These are phyloP conservation scores for Microctenopoma steveboyesi DNA, from an alignment of 2,797 vertebrate genomes.

Conservation along the genomic window DNA sequence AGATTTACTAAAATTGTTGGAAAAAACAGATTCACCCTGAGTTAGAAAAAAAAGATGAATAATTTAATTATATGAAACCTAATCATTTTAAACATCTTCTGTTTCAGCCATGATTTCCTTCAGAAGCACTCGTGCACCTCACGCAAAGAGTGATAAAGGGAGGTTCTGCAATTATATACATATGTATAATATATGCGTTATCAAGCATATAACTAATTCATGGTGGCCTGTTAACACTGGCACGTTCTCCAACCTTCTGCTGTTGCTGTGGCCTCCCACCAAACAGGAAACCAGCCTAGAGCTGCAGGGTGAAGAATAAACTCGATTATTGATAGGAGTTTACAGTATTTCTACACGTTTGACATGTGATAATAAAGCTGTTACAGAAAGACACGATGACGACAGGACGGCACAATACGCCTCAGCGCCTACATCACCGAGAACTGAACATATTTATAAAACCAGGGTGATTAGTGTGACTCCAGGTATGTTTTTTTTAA, in stretches of 20 bases:
- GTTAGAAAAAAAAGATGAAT: not conserved
- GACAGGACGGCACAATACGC: too few species aligned
- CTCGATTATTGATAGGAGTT: not conserved
- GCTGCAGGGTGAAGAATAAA: not conserved
- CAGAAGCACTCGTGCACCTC: constrained; percentile 18
- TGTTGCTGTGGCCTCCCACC: constrained; percentile 16
- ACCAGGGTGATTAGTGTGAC: not conserved
- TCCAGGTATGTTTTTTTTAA: not conserved
- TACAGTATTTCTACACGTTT: not conserved
- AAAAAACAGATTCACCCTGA: not conserved
- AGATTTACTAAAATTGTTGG: too few species aligned
- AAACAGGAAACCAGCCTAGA: not conserved
- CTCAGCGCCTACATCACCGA: not conserved
- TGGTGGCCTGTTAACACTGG: constrained; percentile 33
- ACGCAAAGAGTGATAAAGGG: constrained; percentile 64
- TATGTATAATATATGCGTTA: constrained; percentile 72
- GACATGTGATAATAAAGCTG: not conserved
- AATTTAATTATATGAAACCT: not conserved
- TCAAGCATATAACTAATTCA: constrained; percentile 69
- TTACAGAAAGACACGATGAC: not conserved
- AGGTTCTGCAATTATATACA: constrained; percentile 53
- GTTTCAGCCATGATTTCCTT: not conserved
- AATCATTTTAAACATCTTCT: constrained; percentile 8
- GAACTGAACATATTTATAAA: not conserved
- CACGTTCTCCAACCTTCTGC: constrained; percentile 7